phyloP scores from a whole-genome alignment of 1,140 invertebrate genomes.

The Eueides isabella region DNA sequence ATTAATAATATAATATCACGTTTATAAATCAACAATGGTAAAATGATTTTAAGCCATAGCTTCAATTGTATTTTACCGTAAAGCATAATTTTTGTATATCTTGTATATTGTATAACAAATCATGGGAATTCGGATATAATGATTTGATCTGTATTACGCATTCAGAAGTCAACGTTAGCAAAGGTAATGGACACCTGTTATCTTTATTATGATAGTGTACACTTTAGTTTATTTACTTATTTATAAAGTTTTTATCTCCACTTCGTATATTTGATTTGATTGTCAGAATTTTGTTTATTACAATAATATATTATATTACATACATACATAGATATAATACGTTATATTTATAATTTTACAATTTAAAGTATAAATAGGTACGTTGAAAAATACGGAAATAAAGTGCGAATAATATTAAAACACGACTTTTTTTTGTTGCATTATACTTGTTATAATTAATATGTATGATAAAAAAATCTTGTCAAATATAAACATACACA shows the following conservation, averaged over 20 bases:
- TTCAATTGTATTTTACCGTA: too few relatives aligned
- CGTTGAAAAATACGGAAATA: neutral
- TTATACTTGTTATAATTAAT: too few relatives aligned
- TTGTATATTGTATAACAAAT: too few relatives aligned
- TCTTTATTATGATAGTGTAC: constrained; percentile 19
- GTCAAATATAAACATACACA: too few relatives aligned
- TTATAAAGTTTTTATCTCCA: neutral
- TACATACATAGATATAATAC: too few relatives aligned
- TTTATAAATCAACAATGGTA: neutral
- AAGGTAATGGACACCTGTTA: constrained; percentile 24
- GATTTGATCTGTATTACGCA: neutral
- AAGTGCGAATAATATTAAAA: too few relatives aligned
- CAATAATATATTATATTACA: constrained; percentile 23
- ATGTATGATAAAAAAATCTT: too few relatives aligned
- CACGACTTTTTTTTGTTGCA: too few relatives aligned
- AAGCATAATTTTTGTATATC: neutral
- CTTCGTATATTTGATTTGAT: constrained; percentile 28
- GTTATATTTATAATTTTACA: too few relatives aligned
- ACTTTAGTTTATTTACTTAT: constrained; percentile 20
- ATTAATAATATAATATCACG: too few relatives aligned
- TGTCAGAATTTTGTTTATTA: constrained; percentile 20
- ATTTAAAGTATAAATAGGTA: too few relatives aligned
- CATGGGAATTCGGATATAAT: neutral
- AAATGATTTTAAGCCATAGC: neutral
- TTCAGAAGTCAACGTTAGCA: neutral